phyloP scores from a whole-genome alignment of 2,797 vertebrate species.

The Pogonophryne albipinna region DNA sequence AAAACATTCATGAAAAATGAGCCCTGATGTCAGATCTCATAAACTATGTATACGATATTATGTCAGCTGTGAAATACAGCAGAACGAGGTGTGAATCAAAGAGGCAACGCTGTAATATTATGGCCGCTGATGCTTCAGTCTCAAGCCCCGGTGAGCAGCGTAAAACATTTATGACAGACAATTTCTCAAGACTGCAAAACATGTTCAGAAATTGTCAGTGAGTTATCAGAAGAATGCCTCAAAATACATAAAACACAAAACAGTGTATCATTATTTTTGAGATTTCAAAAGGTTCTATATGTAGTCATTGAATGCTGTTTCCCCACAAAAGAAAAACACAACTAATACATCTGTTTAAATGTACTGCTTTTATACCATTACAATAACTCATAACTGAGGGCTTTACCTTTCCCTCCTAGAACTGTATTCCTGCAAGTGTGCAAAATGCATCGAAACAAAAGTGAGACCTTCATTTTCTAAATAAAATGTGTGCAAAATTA shows the following conservation, averaged over 20 bases:
- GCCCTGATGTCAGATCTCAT: conserved; percentile 26
- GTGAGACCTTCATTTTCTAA: neutral
- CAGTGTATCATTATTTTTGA: neutral
- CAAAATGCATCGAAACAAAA: neutral
- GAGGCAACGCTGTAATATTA: conserved; percentile 28
- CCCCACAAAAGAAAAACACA: neutral
- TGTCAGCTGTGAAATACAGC: conserved; percentile 39
- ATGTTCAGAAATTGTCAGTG: conserved; percentile 10
- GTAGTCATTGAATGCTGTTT: neutral
- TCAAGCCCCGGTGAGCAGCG: conserved; percentile 18
- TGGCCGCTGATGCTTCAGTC: conserved; percentile 18
- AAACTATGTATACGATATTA: conserved; percentile 24
- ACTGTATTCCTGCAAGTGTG: neutral
- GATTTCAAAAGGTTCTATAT: neutral
- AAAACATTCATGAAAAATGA: conserved; percentile 18
- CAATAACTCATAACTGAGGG: conserved; percentile 3
- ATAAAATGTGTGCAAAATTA: neutral
- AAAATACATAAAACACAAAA: neutral
- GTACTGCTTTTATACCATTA: neutral
- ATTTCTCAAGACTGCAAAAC: conserved; percentile 2
- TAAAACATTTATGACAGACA: conserved; percentile 23
- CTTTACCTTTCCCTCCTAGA: neutral
- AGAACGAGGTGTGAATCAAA: conserved; percentile 39
- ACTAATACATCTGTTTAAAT: neutral
- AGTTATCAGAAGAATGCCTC: conserved; percentile 22